These are phyloP conservation scores for Cheilinus undulatus DNA, from an alignment of 2,113 vertebrate species.

Conservation along the genomic window DNA sequence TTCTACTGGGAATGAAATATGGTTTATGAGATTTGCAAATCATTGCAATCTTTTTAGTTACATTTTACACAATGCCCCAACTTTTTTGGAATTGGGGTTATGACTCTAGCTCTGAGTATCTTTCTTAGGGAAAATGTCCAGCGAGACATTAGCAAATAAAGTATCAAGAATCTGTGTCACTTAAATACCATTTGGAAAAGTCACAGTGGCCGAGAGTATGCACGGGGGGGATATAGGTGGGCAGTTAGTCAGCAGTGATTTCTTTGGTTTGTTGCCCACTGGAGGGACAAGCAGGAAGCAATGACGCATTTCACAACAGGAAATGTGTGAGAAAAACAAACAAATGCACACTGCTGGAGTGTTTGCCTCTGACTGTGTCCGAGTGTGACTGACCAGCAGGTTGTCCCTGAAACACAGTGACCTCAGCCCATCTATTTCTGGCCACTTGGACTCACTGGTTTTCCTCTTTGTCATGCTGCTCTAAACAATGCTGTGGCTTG, in stretches of 20 bases:
- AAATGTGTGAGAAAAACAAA: constrained; percentile 27
- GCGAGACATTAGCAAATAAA: neutral
- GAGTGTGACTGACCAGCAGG: constrained; percentile 27
- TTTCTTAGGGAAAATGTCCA: neutral
- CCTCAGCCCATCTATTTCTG: constrained; percentile 29
- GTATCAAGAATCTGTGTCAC: neutral
- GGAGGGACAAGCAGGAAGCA: constrained; percentile 23
- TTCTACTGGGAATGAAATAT: too few species aligned
- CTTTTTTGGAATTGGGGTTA: too few species aligned
- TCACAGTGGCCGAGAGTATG: constrained; percentile 6
- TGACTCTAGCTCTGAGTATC: too few species aligned
- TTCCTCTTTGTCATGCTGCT: neutral
- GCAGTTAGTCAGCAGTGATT: constrained; percentile 20
- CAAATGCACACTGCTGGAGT: constrained; percentile 34
- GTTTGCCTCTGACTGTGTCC: constrained; percentile 20
- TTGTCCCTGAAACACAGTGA: neutral
- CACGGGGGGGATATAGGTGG: neutral
- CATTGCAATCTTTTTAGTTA: too few species aligned
- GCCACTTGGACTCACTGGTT: neutral
- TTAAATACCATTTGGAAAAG: neutral
- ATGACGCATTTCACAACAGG: constrained; percentile 45
- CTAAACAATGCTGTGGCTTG: neutral
- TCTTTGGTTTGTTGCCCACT: constrained; percentile 10
- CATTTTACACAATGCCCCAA: too few species aligned
- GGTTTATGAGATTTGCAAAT: too few species aligned